phyloP scores from a whole-genome alignment of 2,797 vertebrate genomes.

The Notamacropus eugenii region DNA sequence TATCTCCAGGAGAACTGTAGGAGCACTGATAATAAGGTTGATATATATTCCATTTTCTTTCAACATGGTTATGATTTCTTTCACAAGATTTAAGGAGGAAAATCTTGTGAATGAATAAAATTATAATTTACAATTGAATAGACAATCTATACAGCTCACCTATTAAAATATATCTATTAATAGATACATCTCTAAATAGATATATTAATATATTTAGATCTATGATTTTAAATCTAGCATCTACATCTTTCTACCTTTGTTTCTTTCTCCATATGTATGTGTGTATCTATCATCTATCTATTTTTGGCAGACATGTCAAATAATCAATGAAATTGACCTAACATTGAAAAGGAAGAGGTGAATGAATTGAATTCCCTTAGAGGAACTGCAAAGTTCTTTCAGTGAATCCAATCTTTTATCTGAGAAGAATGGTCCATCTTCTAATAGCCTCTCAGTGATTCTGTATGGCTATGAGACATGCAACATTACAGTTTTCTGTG shows the following conservation, averaged over 20 bases:
- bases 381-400: neutral
- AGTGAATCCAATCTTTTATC: neutral
- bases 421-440: neutral
- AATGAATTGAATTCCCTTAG: neutral
- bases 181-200: neutral
- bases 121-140: neutral
- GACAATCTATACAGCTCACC: neutral
- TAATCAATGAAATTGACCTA: neutral
- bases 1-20: neutral
- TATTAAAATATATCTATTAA: neutral
- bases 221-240: neutral
- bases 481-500: neutral
- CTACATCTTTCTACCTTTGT: neutral
- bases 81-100: neutral
- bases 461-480: neutral
- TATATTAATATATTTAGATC: neutral
- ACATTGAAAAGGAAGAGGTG: neutral
- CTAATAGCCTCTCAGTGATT: neutral
- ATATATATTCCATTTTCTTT: neutral
- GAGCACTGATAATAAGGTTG: neutral
- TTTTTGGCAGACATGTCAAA: neutral
- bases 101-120: neutral
- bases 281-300: neutral
- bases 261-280: neutral
- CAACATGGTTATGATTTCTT: neutral